Conservation (phyloP, 2,113 vertebrate genomes). For the Prietella phreatophila region DNA sequence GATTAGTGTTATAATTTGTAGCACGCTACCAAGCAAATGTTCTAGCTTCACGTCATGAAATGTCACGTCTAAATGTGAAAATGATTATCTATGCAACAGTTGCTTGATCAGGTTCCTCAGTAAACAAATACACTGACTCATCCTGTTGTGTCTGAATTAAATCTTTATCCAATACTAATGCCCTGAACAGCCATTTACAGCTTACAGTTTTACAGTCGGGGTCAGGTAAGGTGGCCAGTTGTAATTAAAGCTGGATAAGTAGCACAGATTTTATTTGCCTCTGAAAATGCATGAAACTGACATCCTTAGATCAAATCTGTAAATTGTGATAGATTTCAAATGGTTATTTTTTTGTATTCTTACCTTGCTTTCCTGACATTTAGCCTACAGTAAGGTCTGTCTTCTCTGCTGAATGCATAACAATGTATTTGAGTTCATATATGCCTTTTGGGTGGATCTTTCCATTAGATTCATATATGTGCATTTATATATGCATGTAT, state of each 20-base stretch:
- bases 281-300: not conserved
- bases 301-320: not conserved
- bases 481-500: not conserved
- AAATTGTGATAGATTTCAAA: not conserved
- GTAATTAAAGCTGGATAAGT: not conserved
- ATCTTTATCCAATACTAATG: conserved; percentile 27
- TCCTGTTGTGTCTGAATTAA: conserved; percentile 49
- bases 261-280: not conserved
- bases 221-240: not conserved
- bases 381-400: not conserved
- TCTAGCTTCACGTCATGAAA: not conserved
- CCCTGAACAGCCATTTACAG: conserved; percentile 7
- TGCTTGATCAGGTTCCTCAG: conserved; percentile 45
- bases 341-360: not conserved
- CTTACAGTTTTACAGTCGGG: conserved; percentile 5
- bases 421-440: not conserved
- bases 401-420: not conserved
- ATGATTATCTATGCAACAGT: not conserved
- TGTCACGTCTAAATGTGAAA: not conserved
- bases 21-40: not conserved
- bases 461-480: not conserved
- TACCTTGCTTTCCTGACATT: not conserved
- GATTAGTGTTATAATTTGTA: not conserved
- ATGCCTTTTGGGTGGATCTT: not conserved
- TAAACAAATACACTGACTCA: conserved; percentile 62